These are phyloP conservation scores for Conopomorpha cramerella DNA, from an alignment of 1,140 invertebrate genomes.

Conservation along the genomic window DNA sequence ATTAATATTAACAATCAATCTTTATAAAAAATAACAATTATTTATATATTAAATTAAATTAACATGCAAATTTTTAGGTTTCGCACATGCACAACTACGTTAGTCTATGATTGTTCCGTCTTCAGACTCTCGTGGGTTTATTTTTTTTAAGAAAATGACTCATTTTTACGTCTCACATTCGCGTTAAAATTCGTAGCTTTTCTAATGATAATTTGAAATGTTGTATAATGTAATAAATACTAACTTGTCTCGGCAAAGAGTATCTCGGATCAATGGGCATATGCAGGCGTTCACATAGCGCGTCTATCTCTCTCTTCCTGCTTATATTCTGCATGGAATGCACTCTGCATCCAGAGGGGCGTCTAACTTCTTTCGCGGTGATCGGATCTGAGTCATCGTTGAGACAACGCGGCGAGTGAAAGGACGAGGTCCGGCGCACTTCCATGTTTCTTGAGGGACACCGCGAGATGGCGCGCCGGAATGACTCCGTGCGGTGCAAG, in stretches of 20 bases:
- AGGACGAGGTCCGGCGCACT: constrained; percentile 36
- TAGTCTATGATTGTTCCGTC: no score
- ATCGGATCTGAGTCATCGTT: constrained; percentile 23
- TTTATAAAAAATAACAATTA: no score
- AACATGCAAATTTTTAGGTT: no score
- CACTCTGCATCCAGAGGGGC: constrained; percentile 25
- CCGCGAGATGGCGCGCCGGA: constrained; percentile 30
- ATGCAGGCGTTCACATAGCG: constrained; percentile 39
- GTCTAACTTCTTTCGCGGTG: constrained; percentile 15
- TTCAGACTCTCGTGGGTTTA: no score
- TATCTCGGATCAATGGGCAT: constrained; percentile 37
- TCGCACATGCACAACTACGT: no score
- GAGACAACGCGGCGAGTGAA: constrained; percentile 38
- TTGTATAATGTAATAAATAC: no score
- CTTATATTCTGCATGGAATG: constrained; percentile 44
- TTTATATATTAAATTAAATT: background rate
- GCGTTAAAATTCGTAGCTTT: no score
- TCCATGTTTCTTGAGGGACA: constrained; percentile 35
- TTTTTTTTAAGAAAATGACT: no score
- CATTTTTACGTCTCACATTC: no score
- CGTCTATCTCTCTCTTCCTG: constrained; percentile 35
- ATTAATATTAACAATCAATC: no score
- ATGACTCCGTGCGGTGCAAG: constrained; percentile 38
- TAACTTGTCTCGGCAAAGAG: constrained; percentile 34
- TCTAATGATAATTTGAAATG: no score